Conservation (phyloP, 2,113 vertebrate genomes). For the Azemiops feae region DNA sequence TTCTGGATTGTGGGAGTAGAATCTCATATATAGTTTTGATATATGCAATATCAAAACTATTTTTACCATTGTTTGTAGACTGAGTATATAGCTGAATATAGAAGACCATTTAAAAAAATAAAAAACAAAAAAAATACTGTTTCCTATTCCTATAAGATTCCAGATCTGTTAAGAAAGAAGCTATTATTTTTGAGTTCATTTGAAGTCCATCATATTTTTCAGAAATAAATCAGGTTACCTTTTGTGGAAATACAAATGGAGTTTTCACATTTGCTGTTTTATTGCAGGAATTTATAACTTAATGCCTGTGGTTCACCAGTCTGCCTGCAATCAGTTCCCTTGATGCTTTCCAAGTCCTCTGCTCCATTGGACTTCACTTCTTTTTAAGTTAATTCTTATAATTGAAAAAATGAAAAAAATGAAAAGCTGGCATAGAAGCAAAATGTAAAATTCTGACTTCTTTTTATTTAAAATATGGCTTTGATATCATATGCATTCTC, state of each 20-base stretch:
- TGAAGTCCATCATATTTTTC: neutral
- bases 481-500: neutral
- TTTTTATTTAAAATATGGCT: neutral
- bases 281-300: neutral
- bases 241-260: neutral
- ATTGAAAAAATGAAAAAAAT: neutral
- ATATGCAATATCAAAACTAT: neutral
- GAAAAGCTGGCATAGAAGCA: neutral
- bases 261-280: neutral
- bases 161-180: neutral
- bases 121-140: neutral
- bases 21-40: neutral
- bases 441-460: neutral
- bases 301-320: neutral
- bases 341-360: neutral
- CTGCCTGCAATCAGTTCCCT: neutral
- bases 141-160: neutral
- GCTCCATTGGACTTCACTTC: neutral
- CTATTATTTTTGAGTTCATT: neutral
- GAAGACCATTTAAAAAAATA: neutral
- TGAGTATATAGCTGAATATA: neutral
- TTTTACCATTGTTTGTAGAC: neutral
- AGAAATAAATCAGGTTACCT: neutral
- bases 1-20: neutral
- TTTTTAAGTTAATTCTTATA: neutral